These are phyloP conservation scores for Dexiosoma caninum DNA, from an alignment of 2,888 invertebrate genomes.

Conservation along the genomic window DNA sequence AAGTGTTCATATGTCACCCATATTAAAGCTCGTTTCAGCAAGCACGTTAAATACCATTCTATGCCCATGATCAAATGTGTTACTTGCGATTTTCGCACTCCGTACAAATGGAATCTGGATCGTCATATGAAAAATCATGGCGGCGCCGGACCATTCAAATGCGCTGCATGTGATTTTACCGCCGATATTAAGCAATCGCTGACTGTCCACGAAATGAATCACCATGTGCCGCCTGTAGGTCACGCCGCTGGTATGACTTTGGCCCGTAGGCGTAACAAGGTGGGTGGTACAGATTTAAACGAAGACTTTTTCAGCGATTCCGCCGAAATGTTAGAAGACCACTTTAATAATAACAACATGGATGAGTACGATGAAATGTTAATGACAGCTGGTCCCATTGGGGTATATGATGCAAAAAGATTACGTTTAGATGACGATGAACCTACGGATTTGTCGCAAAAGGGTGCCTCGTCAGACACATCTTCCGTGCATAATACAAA, in stretches of 20 bases:
- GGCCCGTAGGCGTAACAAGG: slow-evolving; percentile 84
- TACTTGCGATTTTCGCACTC: slow-evolving; percentile 94
- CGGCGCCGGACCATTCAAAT: slow-evolving; percentile 89
- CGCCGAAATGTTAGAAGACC: slow-evolving; percentile 74
- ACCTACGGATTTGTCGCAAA: slow-evolving; percentile 77
- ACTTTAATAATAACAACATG: slow-evolving; percentile 74
- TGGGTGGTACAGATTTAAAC: slow-evolving; percentile 82
- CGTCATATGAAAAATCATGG: slow-evolving; percentile 95
- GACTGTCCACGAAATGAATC: slow-evolving; percentile 94
- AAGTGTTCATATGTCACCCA: slow-evolving; percentile 95
- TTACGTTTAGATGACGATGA: slow-evolving; percentile 74
- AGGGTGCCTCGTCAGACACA: slow-evolving; percentile 75
- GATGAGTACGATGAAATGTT: slow-evolving; percentile 74
- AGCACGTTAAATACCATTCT: slow-evolving; percentile 95
- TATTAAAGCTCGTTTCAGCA: slow-evolving; percentile 91
- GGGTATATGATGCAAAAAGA: slow-evolving; percentile 69
- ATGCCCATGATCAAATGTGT: slow-evolving; percentile 97
- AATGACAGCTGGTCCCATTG: slow-evolving; percentile 60
- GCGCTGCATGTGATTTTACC: slow-evolving; percentile 92
- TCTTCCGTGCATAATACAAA: slow-evolving; percentile 69
- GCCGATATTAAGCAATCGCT: slow-evolving; percentile 94
- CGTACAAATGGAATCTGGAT: slow-evolving; percentile 95
- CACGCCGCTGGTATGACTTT: slow-evolving; percentile 80
- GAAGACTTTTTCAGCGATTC: slow-evolving; percentile 76
- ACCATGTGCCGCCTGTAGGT: slow-evolving; percentile 89